Percentiles rank a stretch among this genome's conserved stretches.
Evolutionary conservation across 2,113 vertebrate genomes (phyloP).

Genomic region (Phalacrocorax brasilianus): DNA sequence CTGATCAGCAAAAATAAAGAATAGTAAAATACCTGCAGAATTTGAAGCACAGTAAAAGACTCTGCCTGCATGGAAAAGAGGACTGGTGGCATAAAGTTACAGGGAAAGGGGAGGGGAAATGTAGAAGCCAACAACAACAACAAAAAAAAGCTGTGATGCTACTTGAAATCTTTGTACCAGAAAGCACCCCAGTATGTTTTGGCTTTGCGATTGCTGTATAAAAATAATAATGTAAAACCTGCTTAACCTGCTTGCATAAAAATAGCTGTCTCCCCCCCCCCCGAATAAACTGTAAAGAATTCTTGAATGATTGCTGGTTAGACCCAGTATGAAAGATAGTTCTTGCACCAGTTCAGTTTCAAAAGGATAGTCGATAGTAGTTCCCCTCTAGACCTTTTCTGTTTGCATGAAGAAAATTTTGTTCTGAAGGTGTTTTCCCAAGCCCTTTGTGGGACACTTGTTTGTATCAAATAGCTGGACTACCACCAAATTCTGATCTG

Average conservation of each 20-base stretch:
- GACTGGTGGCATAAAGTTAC: neutral
- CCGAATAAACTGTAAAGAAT: neutral
- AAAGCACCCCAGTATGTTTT: neutral
- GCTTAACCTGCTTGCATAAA: neutral
- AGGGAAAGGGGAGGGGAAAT: neutral
- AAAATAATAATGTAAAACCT: neutral
- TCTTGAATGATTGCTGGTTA: neutral
- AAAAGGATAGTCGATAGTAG: neutral
- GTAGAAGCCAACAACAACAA: neutral
- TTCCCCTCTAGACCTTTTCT: neutral
- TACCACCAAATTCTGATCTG: neutral
- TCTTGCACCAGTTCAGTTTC: neutral
- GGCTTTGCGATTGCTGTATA: neutral
- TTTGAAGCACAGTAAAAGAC: neutral
- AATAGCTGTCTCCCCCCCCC: neutral
- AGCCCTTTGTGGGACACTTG: neutral
- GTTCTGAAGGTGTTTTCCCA: neutral
- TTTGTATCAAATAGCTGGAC: neutral
- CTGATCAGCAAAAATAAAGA: neutral
- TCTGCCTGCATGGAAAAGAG: neutral
- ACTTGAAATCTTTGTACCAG: neutral
- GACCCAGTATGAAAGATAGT: neutral
- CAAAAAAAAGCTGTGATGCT: neutral
- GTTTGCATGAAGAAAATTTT: neutral
- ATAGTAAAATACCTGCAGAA: neutral